Evolutionary conservation across 2,113 vertebrate species (phyloP).

Genomic region (Tachysurus vachellii): DNA sequence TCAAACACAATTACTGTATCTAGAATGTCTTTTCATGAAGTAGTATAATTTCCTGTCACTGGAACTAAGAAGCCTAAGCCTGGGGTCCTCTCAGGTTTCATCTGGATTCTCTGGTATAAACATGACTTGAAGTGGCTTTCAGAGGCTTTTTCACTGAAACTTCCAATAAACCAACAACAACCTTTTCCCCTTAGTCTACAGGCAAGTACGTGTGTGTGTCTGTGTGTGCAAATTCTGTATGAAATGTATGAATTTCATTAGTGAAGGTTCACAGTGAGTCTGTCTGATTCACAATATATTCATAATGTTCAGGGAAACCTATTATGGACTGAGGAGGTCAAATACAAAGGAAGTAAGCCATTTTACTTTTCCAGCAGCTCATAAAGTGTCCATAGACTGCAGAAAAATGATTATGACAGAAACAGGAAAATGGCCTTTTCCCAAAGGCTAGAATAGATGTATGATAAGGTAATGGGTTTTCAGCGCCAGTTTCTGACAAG

Average conservation of each 20-base stretch:
- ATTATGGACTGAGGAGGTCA: neutral
- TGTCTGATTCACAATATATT: neutral
- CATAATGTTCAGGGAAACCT: neutral
- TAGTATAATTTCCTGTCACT: neutral
- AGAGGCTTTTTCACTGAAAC: neutral
- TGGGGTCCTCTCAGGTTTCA: neutral
- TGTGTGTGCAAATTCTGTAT: neutral
- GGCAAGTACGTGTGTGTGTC: neutral
- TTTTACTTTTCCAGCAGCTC: constrained; percentile 2
- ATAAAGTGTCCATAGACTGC: neutral
- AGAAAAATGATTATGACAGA: neutral
- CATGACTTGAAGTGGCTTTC: neutral
- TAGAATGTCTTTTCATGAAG: neutral
- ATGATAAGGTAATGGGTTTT: constrained; percentile 29
- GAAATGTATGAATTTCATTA: neutral
- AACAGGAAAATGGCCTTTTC: constrained; percentile 19
- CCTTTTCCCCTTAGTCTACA: neutral
- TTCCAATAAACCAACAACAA: neutral
- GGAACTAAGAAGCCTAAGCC: neutral
- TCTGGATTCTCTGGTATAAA: neutral
- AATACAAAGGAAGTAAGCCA: neutral
- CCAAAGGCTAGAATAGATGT: constrained; percentile 21
- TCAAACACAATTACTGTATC: neutral
- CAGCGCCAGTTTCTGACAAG: constrained; percentile 1
- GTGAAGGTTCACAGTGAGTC: neutral